Percentiles rank a stretch among this genome's conserved stretches.
phyloP scores from a whole-genome alignment of 1,140 invertebrate genomes.

The Dysdera silvatica region DNA sequence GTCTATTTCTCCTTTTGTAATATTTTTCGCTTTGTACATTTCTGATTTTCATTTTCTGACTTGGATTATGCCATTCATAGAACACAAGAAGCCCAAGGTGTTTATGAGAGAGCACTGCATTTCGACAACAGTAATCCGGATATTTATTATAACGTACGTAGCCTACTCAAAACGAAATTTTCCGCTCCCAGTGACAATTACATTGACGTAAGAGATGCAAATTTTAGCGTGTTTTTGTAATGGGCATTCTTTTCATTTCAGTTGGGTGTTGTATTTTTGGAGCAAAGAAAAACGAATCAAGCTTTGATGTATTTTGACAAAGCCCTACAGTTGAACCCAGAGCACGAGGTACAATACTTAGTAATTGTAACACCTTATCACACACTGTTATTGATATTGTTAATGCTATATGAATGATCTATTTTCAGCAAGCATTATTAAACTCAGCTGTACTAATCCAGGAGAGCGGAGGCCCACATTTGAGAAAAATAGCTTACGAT shows the following conservation, averaged over 20 bases:
- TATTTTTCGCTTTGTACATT: no score
- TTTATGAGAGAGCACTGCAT: constrained; percentile 83
- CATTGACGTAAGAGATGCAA: no score
- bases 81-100: constrained; percentile 87
- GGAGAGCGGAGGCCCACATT: constrained; percentile 40
- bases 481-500: constrained; percentile 33
- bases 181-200: no score
- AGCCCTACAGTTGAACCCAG: constrained; percentile 83
- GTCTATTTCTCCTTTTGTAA: not conserved
- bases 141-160: constrained; percentile 88
- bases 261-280: constrained; percentile 87
- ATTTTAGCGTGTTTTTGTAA: no score
- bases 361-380: not conserved
- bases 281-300: constrained; percentile 82
- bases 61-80: constrained; percentile 38
- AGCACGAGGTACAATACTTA: constrained; percentile 53
- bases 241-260: no score
- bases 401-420: not conserved
- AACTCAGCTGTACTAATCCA: constrained; percentile 93
- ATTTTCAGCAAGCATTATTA: constrained; percentile 71
- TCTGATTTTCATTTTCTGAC: no score
- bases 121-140: constrained; percentile 93
- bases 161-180: constrained; percentile 30
- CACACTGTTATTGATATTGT: not conserved
- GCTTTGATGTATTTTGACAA: constrained; percentile 86